Evolutionary conservation across 2,888 invertebrate genomes (phyloP), one percentile per base, ranked within the genome.

Genomic region (Mayetiola destructor): DNA sequence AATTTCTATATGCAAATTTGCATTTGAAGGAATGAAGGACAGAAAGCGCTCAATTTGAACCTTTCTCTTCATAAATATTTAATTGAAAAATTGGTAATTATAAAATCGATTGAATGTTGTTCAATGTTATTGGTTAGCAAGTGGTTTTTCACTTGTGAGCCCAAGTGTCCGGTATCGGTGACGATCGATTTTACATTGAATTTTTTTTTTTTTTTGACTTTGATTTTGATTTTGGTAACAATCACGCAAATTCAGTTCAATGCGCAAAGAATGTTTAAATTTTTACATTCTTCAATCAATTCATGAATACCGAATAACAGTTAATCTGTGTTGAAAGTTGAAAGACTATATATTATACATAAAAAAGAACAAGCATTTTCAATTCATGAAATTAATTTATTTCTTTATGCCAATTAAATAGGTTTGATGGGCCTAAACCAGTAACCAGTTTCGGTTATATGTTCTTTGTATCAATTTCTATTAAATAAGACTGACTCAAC

Each of bases 41-140:
- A 48, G 48, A 27, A 8, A 27, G n/a, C 48, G n/a, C n/a, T n/a
- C n/a, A n/a, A 48, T 16, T 12, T 23, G 27, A 48, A 27, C 48
- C 48, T 48, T 48, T 48, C 48, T 48, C 48, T 48, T 48, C 48
- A 48, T 48, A 48, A 48, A 48, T 48, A 48, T 48, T 48, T 48
- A 48, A 48, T 48, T 48, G 48, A 48, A 48, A 48, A 48, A 48
- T 27, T 48, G 27, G 27, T n/a, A 48, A n/a, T 48, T 48, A 27
- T n/a, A n/a, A n/a, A n/a, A 48, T 48, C 27, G 48, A 48, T n/a
- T n/a, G 27, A 48, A 48, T 48, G 27, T 27, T n/a, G 27, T 48
- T 6, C 14, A 27, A 27, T 27, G 48, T n/a, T n/a, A n/a, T n/a
- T n/a, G n/a, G 27, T 37, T 14, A n/a, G 4, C n/a, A 3, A 23